phyloP scores from a whole-genome alignment of 2,888 invertebrate genomes.

The Napeogenes sylphis region DNA sequence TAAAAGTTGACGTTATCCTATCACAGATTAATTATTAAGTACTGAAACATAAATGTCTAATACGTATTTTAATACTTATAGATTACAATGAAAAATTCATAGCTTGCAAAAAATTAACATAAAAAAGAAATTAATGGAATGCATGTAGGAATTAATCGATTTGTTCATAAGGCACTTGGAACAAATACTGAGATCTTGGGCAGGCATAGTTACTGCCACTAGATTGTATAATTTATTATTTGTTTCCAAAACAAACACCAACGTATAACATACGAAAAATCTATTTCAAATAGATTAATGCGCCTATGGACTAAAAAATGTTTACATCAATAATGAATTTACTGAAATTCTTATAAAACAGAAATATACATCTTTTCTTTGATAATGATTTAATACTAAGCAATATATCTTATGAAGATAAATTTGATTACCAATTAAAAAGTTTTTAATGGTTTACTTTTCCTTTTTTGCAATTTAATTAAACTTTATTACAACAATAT shows the following conservation, averaged over 20 bases:
- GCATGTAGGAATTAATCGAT: constrained; percentile 66
- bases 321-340: too few species aligned
- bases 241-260: constrained; percentile 11
- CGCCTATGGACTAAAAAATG: constrained; percentile 43
- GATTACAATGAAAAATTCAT: constrained; percentile 14
- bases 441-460: too few species aligned
- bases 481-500: too few species aligned
- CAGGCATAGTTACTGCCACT: constrained; percentile 15
- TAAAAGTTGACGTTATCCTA: constrained; percentile 49
- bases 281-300: constrained; percentile 31
- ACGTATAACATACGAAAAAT: constrained; percentile 27
- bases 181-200: constrained; percentile 66
- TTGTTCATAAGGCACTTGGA: constrained; percentile 76
- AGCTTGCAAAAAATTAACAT: constrained; percentile 3
- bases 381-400: too few species aligned
- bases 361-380: too few species aligned
- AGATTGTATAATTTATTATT: constrained; percentile 8
- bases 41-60: constrained; percentile 38
- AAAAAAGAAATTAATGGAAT: constrained; percentile 44
- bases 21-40: constrained; percentile 71
- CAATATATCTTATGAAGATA: too few species aligned
- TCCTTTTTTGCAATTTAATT: too few species aligned
- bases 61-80: constrained; percentile 23
- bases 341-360: too few species aligned
- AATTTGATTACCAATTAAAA: too few species aligned